phyloP scores from a whole-genome alignment of 53 echinoderm and acorn worm species.

The Temnopleurus reevesii region DNA sequence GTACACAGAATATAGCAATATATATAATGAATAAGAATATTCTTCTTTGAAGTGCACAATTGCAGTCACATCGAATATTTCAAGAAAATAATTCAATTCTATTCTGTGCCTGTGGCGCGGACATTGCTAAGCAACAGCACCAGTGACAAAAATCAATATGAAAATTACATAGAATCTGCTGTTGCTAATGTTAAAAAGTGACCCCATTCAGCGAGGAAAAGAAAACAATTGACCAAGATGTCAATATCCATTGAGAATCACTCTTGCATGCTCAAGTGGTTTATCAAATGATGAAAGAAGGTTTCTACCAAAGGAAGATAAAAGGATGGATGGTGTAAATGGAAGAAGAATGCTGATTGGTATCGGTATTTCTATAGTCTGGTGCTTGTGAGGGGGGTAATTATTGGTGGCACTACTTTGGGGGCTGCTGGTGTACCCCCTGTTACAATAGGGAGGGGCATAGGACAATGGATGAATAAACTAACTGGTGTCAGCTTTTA shows the following conservation, averaged over 20 bases:
- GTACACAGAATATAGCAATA: too few relatives aligned
- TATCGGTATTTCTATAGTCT: conserved; percentile 30
- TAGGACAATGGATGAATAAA: conserved; percentile 30
- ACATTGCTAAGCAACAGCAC: neutral
- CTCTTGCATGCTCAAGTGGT: neutral
- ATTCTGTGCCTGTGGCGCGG: neutral
- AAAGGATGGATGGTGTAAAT: neutral
- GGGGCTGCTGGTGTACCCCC: conserved; percentile 20
- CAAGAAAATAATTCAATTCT: neutral
- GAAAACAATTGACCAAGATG: conserved; percentile 2
- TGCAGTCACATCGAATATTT: neutral
- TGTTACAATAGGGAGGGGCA: conserved; percentile 2
- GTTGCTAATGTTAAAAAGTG: neutral
- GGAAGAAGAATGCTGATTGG: conserved; percentile 22
- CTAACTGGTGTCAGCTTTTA: neutral
- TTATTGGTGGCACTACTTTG: conserved; percentile 10
- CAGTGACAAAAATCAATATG: neutral
- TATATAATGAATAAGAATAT: too few relatives aligned
- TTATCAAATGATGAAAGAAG: conserved; percentile 5
- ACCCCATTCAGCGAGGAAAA: neutral
- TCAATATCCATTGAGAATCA: neutral
- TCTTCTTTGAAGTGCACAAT: too few relatives aligned
- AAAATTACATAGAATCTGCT: neutral
- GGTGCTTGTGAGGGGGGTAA: conserved; percentile 21
- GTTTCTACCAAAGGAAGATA: neutral